These are phyloP conservation scores for Diplogasteroides magnus DNA, from an alignment of 1,140 invertebrate genomes.

Conservation along the genomic window DNA sequence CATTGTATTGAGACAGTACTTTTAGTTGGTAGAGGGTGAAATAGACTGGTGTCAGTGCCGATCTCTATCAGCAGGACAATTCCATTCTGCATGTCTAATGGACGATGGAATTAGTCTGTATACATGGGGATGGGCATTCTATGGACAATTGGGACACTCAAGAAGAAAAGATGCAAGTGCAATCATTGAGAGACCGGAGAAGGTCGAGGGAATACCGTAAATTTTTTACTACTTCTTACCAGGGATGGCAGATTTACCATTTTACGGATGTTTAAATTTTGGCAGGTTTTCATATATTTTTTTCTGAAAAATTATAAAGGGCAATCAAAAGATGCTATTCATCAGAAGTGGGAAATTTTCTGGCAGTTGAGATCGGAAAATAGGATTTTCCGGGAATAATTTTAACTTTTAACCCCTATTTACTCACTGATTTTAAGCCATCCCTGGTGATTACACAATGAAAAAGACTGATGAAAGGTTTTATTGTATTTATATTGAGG, in stretches of 20 bases:
- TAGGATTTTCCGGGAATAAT: too few relatives aligned
- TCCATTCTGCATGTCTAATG: constrained; percentile 43
- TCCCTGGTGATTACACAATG: too few relatives aligned
- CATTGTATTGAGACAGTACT: background rate
- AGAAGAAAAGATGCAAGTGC: background rate
- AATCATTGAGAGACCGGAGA: constrained; percentile 5
- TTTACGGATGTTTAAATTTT: too few relatives aligned
- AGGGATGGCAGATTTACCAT: too few relatives aligned
- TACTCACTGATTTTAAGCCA: too few relatives aligned
- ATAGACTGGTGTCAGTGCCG: constrained; percentile 21
- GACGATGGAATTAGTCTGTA: constrained; percentile 35
- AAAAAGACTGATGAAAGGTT: too few relatives aligned
- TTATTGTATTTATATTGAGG: background rate
- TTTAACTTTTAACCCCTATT: too few relatives aligned
- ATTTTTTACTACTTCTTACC: background rate
- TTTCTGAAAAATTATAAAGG: too few relatives aligned
- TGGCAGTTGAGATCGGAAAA: too few relatives aligned
- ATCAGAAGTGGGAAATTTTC: background rate
- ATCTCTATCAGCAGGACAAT: constrained; percentile 40
- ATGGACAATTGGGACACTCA: constrained; percentile 40
- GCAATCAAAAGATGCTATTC: background rate
- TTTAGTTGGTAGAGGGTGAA: constrained; percentile 37
- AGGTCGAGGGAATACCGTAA: constrained; percentile 18
- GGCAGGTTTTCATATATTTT: too few relatives aligned
- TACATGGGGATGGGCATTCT: constrained; percentile 45